Base-by-base conservation (phyloP, 64 coral and sea anemone genomes). In the Montipora sp. region DNA sequence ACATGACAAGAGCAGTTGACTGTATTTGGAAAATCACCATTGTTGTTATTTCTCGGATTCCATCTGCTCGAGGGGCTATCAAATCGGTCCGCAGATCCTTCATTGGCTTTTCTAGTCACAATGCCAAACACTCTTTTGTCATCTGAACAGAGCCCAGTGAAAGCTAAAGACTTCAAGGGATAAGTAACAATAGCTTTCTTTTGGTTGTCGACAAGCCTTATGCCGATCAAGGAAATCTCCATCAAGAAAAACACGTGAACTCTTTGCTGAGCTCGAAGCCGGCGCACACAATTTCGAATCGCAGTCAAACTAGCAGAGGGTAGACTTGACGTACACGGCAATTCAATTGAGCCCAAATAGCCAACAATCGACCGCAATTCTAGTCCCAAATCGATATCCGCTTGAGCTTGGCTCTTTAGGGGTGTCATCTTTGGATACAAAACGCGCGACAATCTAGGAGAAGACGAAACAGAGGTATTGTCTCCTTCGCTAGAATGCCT, bases 1-100 rank as follows among this genome's bases (percentile, higher is more conserved):
- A 99, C 94, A 94, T 96, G 94, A 93, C 98, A 99, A 27, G 98
- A 99, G 53, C 94, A 99, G 63, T 92, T 96, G 36, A 93, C 88
- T 59, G 88, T 94, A 48, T 66, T 96, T 24, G 93, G 77, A 2
- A 73, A 47, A 19, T 79, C 60, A 22, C 84, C 90, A 46, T 80
- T 69, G 83, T 76, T 68, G n/a, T 76, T 72, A 75, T 83, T 78
- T 68, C 68, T 61, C 43, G 59, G 88, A 49, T 82, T 79, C 80
- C 80, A 90, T 77, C 84, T 83, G n/a, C 72, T 89, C 5, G 46
- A 47, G 7, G 61, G 74, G 18, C 80, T 80, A 58, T 59, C 51
- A 44, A 75, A 48, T 55, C 80, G 70, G 1, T 87, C 81, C 36
- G 55, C 76, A 20, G 57, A 77, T 58, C 60, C 77, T 70, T 94